phyloP scores from a whole-genome alignment of 1,140 invertebrate species.

The Drosophila arizonae region DNA sequence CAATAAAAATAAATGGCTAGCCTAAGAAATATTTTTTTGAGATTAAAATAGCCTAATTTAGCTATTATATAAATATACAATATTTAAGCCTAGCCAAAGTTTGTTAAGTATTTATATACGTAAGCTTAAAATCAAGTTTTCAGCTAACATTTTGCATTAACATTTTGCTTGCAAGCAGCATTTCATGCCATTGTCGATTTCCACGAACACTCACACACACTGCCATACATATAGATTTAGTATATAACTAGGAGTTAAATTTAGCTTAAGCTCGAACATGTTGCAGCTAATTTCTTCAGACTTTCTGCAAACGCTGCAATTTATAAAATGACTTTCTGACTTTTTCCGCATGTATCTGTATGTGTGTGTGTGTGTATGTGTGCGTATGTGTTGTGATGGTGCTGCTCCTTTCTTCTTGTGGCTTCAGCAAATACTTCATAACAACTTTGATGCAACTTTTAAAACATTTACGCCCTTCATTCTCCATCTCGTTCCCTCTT shows the following conservation, averaged over 20 bases:
- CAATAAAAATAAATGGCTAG: too few relatives aligned
- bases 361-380: neutral
- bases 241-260: constrained; percentile 26
- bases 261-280: constrained; percentile 40
- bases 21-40: neutral
- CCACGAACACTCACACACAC: neutral
- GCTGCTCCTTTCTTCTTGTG: constrained; percentile 31
- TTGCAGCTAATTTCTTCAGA: constrained; percentile 63
- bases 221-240: neutral
- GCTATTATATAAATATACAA: too few relatives aligned
- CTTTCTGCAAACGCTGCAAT: constrained; percentile 54
- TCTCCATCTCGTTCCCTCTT: constrained; percentile 9
- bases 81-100: too few relatives aligned
- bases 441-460: constrained; percentile 77
- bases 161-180: neutral
- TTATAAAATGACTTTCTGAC: constrained; percentile 51
- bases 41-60: too few relatives aligned
- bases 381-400: constrained; percentile 9
- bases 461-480: constrained; percentile 74
- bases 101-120: too few relatives aligned
- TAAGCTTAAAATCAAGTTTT: too few relatives aligned
- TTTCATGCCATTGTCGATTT: constrained; percentile 1
- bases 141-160: too few relatives aligned
- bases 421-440: constrained; percentile 66
- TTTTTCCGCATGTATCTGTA: constrained; percentile 9